Conservation (phyloP, 2,888 invertebrate species). For the Andrena camellia region DNA sequence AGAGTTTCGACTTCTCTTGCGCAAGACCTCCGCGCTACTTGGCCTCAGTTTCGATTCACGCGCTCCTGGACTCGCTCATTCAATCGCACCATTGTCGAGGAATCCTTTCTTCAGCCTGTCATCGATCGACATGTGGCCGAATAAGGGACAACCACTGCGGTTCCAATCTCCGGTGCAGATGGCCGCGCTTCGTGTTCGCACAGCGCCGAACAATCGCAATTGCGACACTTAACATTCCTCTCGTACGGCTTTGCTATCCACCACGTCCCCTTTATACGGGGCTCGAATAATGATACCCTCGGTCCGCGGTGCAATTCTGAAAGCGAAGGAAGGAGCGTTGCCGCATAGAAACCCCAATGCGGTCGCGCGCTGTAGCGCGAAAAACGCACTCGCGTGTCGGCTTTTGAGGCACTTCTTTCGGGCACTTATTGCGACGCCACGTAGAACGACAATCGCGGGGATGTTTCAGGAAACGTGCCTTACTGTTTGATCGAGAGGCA, state of each 20-base stretch:
- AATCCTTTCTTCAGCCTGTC: conserved; percentile 40
- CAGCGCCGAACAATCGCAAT: conserved; percentile 71
- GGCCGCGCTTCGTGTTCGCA: conserved; percentile 64
- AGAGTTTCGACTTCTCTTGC: not conserved
- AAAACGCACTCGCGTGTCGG: conserved; percentile 9
- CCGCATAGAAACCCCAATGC: conserved; percentile 51
- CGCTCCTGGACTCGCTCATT: too few relatives aligned
- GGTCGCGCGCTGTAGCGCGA: conserved; percentile 35
- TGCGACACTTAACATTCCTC: conserved; percentile 75
- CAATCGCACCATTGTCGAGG: too few relatives aligned
- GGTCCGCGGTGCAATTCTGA: conserved; percentile 67
- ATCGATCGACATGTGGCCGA: conserved; percentile 65
- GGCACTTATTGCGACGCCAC: too few relatives aligned
- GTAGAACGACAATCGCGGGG: too few relatives aligned
- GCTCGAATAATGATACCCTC: conserved; percentile 78
- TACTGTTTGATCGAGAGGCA: not conserved
- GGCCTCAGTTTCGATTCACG: not conserved
- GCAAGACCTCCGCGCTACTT: not conserved
- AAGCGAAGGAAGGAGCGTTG: conserved; percentile 68
- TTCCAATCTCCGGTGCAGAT: conserved; percentile 68
- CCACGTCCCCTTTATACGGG: conserved; percentile 68
- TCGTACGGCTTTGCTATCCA: conserved; percentile 65
- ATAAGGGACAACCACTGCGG: conserved; percentile 69
- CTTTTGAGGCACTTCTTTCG: conserved; percentile 16
- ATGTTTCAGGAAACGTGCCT: conserved; percentile 1